Evolutionary conservation across 2,113 vertebrate genomes (phyloP), one percentile per base, ranked within the genome.

Genomic region (Hippocampus abdominalis): DNA sequence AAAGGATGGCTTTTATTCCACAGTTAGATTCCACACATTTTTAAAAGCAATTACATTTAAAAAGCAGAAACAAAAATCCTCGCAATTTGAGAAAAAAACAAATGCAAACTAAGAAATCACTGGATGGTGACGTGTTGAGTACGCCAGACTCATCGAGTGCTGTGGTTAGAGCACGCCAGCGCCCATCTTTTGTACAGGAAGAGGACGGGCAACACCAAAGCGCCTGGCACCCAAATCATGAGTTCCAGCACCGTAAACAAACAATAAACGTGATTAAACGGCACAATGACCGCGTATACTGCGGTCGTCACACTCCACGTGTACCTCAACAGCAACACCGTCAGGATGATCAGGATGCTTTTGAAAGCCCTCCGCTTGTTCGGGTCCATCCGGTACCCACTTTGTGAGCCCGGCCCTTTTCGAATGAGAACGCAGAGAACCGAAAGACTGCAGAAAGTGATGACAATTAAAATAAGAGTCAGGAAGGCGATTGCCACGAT

Each of bases 401-500:
- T 23, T 23, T 13, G 18, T n/a, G 39, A 25, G 2, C 72, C 60
- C 2, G 66, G 72, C 2, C 66, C 39, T 16, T 46, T 49, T 42
- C 66, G 25, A 29, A 32, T 25, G 18, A 69, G 40, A 39, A 23
- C 23, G 3, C 23, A 15, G 39, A 74, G 66, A 63, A 69, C 72
- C 18, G 59, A 44, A 13, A 74, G 1, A 20, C 72, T 62, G 29
- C 44, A 67, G 57, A 51, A 61, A 15, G 13, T 3, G 2, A 51
- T 8, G 10, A 9, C 23, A 0, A 44, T 3, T 3, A 65, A 5
- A 29, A 8, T 0, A 11, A 29, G 0, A 4, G 15, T 4, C 4
- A 42, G 1, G 8, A 9, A 6, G 3, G 0, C 0, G 0, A 40
- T 1, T 0, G 11, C 2, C 1, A 29, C 23, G 3, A 21, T 10